A percentile compares a stretch with the other conserved stretches of the same genome.
phyloP scores from a whole-genome alignment of 2,888 invertebrate species.

The Myopa testacea region DNA sequence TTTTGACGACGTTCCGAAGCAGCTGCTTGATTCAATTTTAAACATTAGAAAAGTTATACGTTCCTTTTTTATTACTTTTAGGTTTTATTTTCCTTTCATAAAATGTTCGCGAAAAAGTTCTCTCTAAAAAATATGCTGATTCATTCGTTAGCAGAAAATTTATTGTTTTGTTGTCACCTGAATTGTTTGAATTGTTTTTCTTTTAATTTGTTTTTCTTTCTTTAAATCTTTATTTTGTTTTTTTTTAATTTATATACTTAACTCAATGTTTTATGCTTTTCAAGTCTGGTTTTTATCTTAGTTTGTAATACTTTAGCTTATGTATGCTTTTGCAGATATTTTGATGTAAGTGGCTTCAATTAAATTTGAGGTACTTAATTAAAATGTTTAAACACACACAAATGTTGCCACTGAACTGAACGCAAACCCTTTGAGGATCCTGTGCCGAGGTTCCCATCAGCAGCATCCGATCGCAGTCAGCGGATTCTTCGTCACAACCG shows the following conservation, averaged over 20 bases:
- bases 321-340: neutral
- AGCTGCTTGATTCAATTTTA: too few species aligned
- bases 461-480: neutral
- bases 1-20: neutral
- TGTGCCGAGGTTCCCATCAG: too few species aligned
- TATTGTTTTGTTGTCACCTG: constrained; percentile 37
- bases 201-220: constrained; percentile 26
- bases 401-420: too few species aligned
- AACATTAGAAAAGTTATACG: too few species aligned
- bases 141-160: constrained; percentile 1
- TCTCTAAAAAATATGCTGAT: too few species aligned
- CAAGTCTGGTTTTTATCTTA: neutral
- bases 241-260: constrained; percentile 25
- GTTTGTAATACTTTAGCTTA: neutral
- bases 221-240: constrained; percentile 34
- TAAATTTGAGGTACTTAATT: too few species aligned
- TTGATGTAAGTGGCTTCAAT: too few species aligned
- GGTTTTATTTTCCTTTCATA: neutral
- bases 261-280: neutral
- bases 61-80: neutral
- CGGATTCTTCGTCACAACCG: constrained; percentile 62
- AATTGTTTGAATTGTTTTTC: constrained; percentile 21
- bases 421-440: too few species aligned
- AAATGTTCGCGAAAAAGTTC: too few species aligned
- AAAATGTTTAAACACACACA: too few species aligned